Evolutionary conservation across 2,888 invertebrate species (phyloP).

Genomic region (Tuberolachnus salignus): DNA sequence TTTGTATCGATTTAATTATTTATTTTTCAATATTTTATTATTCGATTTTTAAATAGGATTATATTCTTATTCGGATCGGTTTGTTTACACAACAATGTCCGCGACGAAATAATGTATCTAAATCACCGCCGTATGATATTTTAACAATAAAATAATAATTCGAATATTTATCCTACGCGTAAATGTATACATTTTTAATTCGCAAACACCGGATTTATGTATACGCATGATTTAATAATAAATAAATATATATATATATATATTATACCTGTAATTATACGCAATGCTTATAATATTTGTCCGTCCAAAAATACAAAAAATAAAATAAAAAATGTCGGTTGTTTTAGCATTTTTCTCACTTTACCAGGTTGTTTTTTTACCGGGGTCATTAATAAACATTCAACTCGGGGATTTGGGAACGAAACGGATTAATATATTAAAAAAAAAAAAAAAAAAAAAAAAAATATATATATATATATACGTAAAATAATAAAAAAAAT

Average conservation of each 20-base stretch:
- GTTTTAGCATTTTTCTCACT: slow-evolving; percentile 25
- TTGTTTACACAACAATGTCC: too few relatives aligned
- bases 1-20: too few relatives aligned
- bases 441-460: slow-evolving; percentile 4
- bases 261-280: slow-evolving; percentile 20
- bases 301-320: slow-evolving; percentile 3
- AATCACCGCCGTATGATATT: background rate
- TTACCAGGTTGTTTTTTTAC: slow-evolving; percentile 46
- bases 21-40: too few relatives aligned
- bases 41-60: too few relatives aligned
- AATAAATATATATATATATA: background rate
- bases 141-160: slow-evolving; percentile 13
- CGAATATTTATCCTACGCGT: background rate
- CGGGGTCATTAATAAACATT: slow-evolving; percentile 51
- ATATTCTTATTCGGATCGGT: too few relatives aligned
- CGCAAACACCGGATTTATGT: background rate
- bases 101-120: too few relatives aligned
- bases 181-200: slow-evolving; percentile 10
- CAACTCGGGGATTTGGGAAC: slow-evolving; percentile 47
- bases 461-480: slow-evolving; percentile 4
- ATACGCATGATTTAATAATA: background rate
- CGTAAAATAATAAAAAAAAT: slow-evolving; percentile 11
- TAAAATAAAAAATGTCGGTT: background rate
- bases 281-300: background rate
- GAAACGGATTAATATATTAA: slow-evolving; percentile 41